Percentiles rank a stretch among this genome's conserved stretches.
phyloP scores from a whole-genome alignment of 2,113 vertebrate species.

The Rallus limicola region DNA sequence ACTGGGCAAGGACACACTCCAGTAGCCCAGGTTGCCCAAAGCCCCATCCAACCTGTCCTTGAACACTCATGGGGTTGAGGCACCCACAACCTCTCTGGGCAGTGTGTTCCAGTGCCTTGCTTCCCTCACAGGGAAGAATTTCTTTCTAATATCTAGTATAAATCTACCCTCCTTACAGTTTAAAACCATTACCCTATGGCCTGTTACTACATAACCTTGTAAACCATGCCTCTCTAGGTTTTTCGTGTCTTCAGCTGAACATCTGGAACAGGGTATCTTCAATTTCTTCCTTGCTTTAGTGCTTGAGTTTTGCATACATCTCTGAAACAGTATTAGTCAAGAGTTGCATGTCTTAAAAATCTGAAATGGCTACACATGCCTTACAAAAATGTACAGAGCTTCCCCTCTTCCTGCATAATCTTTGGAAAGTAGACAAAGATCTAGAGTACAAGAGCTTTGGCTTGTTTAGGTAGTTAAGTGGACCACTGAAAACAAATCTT shows the following conservation, averaged over 20 bases:
- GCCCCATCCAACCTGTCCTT: no score
- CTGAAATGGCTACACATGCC: not conserved
- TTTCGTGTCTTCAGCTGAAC: not conserved
- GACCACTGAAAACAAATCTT: not conserved
- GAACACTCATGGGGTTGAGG: no score
- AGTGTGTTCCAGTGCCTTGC: no score
- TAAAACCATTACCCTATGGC: no score
- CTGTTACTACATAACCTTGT: no score
- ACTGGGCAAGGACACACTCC: no score
- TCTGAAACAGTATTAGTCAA: not conserved
- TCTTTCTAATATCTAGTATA: no score
- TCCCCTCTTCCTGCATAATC: not conserved
- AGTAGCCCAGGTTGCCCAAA: no score
- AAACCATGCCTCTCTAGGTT: no score
- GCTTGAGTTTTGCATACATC: not conserved
- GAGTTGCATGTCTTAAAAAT: not conserved
- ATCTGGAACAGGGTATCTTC: not conserved
- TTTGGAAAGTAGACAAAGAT: not conserved
- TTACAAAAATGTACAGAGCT: not conserved
- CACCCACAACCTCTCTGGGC: no score
- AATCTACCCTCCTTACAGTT: no score
- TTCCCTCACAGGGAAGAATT: no score
- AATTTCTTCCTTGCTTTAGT: not conserved
- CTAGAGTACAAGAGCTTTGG: not conserved
- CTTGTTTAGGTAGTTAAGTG: not conserved